phyloP scores from a whole-genome alignment of 2,797 vertebrate species.

The Sitta carolinensis region DNA sequence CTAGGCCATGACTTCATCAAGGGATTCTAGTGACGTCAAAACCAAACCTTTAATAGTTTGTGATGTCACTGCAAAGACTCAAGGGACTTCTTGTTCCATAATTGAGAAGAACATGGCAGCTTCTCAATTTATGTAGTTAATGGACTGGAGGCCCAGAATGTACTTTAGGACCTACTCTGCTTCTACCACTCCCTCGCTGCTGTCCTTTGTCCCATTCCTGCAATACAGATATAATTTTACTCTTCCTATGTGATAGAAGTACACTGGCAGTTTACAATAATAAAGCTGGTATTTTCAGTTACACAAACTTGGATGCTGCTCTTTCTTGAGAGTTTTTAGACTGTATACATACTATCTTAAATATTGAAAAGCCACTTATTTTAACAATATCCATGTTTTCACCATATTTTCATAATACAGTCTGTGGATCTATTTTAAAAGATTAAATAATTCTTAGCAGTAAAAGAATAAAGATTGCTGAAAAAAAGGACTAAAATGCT shows the following conservation, averaged over 20 bases:
- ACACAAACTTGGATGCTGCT: background rate
- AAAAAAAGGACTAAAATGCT: background rate
- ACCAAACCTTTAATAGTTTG: background rate
- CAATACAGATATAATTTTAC: background rate
- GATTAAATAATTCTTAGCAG: conserved; percentile 4
- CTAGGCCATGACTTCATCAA: background rate
- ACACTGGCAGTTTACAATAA: background rate
- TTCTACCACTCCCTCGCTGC: background rate
- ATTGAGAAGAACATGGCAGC: background rate
- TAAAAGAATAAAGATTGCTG: background rate
- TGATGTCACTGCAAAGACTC: conserved; percentile 15
- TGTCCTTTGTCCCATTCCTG: background rate
- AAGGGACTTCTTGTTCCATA: background rate
- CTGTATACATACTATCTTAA: background rate
- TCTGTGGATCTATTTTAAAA: conserved; percentile 11
- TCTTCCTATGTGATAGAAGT: background rate
- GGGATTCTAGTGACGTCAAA: conserved; percentile 20
- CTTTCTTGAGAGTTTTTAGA: background rate
- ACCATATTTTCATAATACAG: background rate
- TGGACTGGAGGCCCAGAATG: background rate
- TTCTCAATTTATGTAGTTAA: background rate
- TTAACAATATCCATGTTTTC: background rate
- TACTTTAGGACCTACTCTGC: background rate
- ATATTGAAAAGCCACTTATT: conserved; percentile 27
- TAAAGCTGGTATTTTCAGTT: background rate